Base-by-base conservation (phyloP, 2,113 vertebrate species). In the Plotosus lineatus region DNA sequence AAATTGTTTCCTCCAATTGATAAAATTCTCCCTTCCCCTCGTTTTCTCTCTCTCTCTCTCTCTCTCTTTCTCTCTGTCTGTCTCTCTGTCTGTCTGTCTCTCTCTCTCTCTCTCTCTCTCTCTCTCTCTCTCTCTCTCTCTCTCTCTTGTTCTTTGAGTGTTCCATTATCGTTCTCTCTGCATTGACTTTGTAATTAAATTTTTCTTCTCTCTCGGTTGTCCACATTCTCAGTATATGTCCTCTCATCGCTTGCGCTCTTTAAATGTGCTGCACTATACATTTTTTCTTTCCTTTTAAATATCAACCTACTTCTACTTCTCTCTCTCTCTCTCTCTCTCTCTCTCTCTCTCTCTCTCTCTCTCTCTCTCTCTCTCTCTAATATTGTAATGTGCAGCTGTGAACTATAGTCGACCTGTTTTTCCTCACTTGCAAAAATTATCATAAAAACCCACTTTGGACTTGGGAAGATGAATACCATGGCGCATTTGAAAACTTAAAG, bases 361-460 rank as follows among this genome's bases (percentile, higher is more conserved):
- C 46, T 79, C 50, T 21, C 75, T 71, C 8, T 46, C 6, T 56
- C 50, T 44, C 26, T 60, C 46, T 75, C 26, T 55, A n/a, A 19
- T 68, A 76, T 68, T 48, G 40, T 68, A 76, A 76, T 76, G 36
- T 68, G 73, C 36, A 68, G 73, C 73, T 69, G 74, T 77, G 75
- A 58, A 82, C 74, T 58, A 61, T 38, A 73, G 63, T 81, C 48
- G 10, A 60, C 55, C 53, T 48, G n/a, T 38, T 48, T 68, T 69
- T 56, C 23, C 36, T 21, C 60, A 58, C 56, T 38, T 55, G 23
- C 15, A 12, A 31, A 38, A 60, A 75, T 75, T 76, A 65, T 66
- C 80, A 76, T 82, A 68, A 55, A 82, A 73, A 53, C 72, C n/a
- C 72, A 81, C 58, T 75, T 81, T 53, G 36, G 46, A 46, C 68